Conservation (phyloP, 2,113 vertebrate species). For the Gracilinanus agilis region DNA sequence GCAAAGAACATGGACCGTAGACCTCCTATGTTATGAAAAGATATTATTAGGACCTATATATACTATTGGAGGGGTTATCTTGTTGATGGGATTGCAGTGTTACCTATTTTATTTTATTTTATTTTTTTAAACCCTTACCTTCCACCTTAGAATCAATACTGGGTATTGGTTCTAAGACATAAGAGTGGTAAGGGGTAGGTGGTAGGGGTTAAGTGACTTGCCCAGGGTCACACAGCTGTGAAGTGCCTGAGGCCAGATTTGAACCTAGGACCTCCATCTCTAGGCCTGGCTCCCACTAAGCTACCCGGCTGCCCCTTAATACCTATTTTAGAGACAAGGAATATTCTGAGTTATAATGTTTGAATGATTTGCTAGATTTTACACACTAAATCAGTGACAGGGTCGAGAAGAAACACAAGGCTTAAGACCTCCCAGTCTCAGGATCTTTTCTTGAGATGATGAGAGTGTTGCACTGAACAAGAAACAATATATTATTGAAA, state of each 20-base stretch:
- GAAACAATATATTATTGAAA: fast-evolving
- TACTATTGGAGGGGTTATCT: not conserved
- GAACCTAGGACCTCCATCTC: no score
- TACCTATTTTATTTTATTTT: no score
- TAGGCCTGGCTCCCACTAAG: no score
- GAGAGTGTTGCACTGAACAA: not conserved
- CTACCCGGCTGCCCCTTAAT: no score
- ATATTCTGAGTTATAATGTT: not conserved
- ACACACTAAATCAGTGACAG: not conserved
- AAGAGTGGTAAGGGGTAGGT: no score
- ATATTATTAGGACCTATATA: not conserved
- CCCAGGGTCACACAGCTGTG: no score
- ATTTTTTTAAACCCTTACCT: no score
- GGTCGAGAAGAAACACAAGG: not conserved
- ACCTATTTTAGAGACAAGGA: not conserved
- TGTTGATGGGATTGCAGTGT: not conserved
- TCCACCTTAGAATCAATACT: no score
- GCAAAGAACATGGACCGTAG: not conserved
- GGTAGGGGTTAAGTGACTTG: no score
- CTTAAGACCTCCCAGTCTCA: not conserved
- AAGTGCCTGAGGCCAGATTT: no score
- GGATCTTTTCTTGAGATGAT: not conserved
- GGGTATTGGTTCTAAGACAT: no score
- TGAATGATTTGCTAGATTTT: not conserved
- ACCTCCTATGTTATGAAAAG: not conserved